Conservation (phyloP, 1,140 invertebrate species). For the Bombus huntii region DNA sequence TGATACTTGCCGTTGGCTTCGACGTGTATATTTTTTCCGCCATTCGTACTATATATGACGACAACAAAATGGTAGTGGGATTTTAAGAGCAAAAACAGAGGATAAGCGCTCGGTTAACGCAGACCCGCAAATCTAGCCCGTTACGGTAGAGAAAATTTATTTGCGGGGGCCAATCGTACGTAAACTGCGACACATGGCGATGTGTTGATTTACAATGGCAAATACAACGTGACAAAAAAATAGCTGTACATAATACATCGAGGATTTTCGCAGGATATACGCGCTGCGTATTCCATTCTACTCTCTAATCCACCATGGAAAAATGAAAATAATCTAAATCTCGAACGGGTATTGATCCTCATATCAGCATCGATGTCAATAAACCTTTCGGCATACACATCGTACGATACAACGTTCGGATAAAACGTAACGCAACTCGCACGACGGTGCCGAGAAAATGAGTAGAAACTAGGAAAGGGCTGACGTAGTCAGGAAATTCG, state of each 20-base stretch:
- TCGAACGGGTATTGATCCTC: no score
- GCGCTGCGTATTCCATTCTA: neutral
- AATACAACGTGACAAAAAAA: neutral
- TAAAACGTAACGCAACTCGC: neutral
- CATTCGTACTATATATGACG: neutral
- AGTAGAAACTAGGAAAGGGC: neutral
- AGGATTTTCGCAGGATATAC: neutral
- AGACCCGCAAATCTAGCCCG: neutral
- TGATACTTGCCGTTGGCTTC: neutral
- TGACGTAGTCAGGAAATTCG: constrained; percentile 6
- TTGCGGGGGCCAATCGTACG: neutral
- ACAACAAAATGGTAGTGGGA: neutral
- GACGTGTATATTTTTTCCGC: neutral
- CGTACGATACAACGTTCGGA: neutral
- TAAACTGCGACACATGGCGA: neutral
- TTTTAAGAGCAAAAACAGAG: neutral
- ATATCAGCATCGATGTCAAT: neutral
- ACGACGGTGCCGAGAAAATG: neutral
- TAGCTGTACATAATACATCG: neutral
- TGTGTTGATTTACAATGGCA: neutral
- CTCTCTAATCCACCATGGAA: neutral
- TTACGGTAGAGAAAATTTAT: neutral
- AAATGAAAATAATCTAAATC: neutral
- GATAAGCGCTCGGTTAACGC: neutral
- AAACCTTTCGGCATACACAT: neutral